Percentiles rank a stretch among this genome's conserved stretches.
Conservation (phyloP, 2,888 invertebrate genomes). For the Stenodema calcarata region DNA sequence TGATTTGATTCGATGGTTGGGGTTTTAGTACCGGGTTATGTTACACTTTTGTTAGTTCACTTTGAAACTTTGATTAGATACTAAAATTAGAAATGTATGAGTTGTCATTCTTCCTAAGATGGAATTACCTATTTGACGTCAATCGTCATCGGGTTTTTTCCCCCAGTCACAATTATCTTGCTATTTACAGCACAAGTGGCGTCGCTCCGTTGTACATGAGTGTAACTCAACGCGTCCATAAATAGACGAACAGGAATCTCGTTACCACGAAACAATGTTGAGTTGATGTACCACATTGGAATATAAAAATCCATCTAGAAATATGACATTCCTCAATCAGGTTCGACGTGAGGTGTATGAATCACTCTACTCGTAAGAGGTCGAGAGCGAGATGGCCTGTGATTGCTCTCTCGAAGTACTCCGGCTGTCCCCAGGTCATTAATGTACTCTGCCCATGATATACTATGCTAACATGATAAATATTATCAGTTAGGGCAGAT, state of each 20-base stretch:
- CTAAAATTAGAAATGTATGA: background rate
- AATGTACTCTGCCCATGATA: slow-evolving; percentile 8
- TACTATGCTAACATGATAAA: slow-evolving; percentile 33
- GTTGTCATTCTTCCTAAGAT: background rate
- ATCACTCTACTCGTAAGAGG: background rate
- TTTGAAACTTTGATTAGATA: too few relatives aligned
- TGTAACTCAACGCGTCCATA: background rate
- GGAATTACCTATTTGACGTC: background rate
- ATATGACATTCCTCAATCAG: slow-evolving; percentile 10
- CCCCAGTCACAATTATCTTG: background rate
- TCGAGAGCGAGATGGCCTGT: background rate
- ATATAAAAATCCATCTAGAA: background rate
- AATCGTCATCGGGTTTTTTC: background rate
- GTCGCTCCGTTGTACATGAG: background rate
- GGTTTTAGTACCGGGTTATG: too few relatives aligned
- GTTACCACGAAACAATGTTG: background rate
- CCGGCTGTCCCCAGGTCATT: slow-evolving; percentile 30
- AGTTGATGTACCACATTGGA: background rate
- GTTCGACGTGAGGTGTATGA: background rate
- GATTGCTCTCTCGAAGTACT: background rate
- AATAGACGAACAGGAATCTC: background rate
- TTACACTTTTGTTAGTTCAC: too few relatives aligned
- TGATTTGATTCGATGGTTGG: too few relatives aligned
- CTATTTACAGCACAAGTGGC: background rate
- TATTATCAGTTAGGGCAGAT: slow-evolving; percentile 34